Conservation (phyloP, 2,888 invertebrate species). For the Diarsia brunnea region DNA sequence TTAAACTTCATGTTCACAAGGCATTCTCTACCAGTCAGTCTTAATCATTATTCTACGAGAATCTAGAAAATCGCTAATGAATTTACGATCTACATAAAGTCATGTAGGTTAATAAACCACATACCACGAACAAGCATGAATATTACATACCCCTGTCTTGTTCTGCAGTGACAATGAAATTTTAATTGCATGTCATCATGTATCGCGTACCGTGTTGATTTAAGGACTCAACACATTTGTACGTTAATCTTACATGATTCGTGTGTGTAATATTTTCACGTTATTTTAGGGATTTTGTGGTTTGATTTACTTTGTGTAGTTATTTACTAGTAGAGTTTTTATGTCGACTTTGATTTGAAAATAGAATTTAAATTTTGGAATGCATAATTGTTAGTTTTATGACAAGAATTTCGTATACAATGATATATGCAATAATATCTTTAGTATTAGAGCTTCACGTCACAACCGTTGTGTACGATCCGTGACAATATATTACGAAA, state of each 20-base stretch:
- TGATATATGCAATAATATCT: too few species aligned
- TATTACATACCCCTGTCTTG: conserved; percentile 40
- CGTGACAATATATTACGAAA: conserved; percentile 52
- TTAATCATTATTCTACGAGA: too few species aligned
- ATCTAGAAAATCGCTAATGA: too few species aligned
- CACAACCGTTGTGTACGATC: too few species aligned
- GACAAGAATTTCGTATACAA: too few species aligned
- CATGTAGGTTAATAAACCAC: conserved; percentile 37
- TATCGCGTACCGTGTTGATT: conserved; percentile 33
- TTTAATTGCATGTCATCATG: conserved; percentile 59
- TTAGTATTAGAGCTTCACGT: too few species aligned
- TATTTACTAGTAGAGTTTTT: not conserved
- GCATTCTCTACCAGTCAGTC: too few species aligned
- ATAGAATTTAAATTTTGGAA: too few species aligned
- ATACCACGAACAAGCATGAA: conserved; percentile 10
- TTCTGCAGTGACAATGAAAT: conserved; percentile 56
- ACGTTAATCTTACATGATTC: not conserved
- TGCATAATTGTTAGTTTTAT: too few species aligned
- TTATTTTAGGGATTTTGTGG: not conserved
- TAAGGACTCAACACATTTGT: conserved; percentile 40
- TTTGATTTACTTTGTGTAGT: not conserved
- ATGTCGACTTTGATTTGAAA: not conserved
- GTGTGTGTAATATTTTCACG: conserved; percentile 8
- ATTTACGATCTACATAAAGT: conserved; percentile 1
- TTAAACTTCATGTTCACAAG: too few species aligned